Evolutionary conservation across 2,888 invertebrate genomes (phyloP).

Genomic region (Cosmia trapezina): DNA sequence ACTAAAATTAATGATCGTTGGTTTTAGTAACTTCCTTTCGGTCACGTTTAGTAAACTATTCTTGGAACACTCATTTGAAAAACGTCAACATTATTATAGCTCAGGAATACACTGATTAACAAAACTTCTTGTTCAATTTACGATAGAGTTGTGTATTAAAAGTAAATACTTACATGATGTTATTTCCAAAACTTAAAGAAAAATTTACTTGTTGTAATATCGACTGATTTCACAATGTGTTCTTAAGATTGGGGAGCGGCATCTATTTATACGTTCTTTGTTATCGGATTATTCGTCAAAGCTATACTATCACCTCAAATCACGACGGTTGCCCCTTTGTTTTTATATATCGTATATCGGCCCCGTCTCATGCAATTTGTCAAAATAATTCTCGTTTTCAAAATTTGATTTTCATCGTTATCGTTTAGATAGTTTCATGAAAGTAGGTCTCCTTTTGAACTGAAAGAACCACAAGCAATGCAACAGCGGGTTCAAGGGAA

Average conservation of each 20-base stretch:
- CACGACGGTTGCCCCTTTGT: slow-evolving; percentile 55
- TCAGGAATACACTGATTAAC: slow-evolving; percentile 11
- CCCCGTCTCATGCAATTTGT: slow-evolving; percentile 12
- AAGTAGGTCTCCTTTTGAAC: too few relatives aligned
- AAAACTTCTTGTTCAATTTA: not conserved
- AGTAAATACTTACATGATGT: slow-evolving; percentile 55
- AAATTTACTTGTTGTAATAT: slow-evolving; percentile 33
- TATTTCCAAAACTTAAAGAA: slow-evolving; percentile 40
- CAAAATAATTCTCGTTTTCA: slow-evolving; percentile 1
- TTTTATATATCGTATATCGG: slow-evolving; percentile 46
- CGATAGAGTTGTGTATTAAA: not conserved
- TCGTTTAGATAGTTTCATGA: too few relatives aligned
- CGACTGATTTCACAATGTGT: slow-evolving; percentile 54
- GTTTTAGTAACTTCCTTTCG: not conserved
- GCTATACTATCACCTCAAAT: slow-evolving; percentile 55
- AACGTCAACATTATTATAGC: not conserved
- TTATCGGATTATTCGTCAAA: slow-evolving; percentile 68
- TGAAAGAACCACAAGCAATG: not conserved
- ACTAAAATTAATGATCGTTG: not conserved
- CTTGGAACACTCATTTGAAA: not conserved
- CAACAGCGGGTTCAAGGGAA: not conserved
- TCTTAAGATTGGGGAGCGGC: slow-evolving; percentile 34
- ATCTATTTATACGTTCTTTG: slow-evolving; percentile 68
- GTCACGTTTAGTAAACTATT: not conserved
- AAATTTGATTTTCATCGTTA: not conserved